phyloP scores from a whole-genome alignment of 2,113 vertebrate genomes.

The Todiramphus chloris region DNA sequence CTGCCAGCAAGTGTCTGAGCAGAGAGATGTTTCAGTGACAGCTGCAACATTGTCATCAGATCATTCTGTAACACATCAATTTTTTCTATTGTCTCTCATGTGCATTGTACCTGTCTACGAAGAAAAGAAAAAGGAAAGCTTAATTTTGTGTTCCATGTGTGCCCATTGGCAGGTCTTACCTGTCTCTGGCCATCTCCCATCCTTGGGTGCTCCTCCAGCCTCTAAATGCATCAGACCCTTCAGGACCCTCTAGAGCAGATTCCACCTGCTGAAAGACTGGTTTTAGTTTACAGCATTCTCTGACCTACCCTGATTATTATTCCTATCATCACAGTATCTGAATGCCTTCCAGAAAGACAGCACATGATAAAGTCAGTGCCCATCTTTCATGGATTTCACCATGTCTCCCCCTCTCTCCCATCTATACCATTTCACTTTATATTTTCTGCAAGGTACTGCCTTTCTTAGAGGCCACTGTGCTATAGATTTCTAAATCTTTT shows the following conservation, averaged over 20 bases:
- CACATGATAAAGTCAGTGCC: fast-evolving
- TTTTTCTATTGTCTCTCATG: neutral
- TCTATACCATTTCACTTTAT: neutral
- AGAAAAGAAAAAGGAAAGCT: neutral
- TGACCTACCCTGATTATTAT: neutral
- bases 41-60: neutral
- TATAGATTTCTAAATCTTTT: neutral
- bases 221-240: neutral
- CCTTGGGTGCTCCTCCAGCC: neutral
- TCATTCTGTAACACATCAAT: neutral
- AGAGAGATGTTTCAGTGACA: neutral
- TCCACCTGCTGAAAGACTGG: neutral
- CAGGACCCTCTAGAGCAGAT: neutral
- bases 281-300: neutral
- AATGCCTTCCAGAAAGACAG: neutral
- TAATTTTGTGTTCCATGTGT: neutral
- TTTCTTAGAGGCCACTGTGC: neutral
- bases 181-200: neutral
- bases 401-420: neutral
- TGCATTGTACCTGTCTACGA: neutral
- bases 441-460: neutral
- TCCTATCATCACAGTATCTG: neutral
- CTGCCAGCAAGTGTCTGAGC: fast-evolving
- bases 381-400: neutral
- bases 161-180: fast-evolving